Base-by-base conservation (phyloP, 1,140 invertebrate species). In the Eumaeus atala region DNA sequence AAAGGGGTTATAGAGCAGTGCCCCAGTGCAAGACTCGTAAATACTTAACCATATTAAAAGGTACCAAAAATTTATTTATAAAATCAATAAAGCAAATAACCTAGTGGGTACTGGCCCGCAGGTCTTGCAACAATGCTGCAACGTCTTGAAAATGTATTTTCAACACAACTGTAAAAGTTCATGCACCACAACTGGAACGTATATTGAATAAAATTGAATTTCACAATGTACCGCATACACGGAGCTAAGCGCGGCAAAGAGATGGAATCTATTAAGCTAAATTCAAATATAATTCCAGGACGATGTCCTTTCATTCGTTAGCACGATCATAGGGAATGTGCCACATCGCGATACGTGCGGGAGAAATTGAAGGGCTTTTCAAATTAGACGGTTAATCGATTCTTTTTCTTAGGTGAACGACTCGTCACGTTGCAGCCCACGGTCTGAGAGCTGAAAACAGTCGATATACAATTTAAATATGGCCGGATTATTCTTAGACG, bases 361-460 rank as follows among this genome's bases (percentile, higher is more conserved):
- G 40, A 28, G 12, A 17, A 42, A 28, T 18, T 38, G 17, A 52
- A 57, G 40, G 40, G 33, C 49, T 51, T 51, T 53, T 5, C 56
- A 51, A 60, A 42, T 62, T 52, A 36, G 48, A 10, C 42, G 64
- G 33, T 9, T 66, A 56, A 57, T 54, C 51, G 51, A 56, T 52
- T 53, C 60, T 56, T 62, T 67, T 51, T 33, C 48, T 47, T 38
- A 17, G 61, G 59, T 67, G 54, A 70, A 18, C 59, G 62, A 66
- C 62, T 54, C 36, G 59, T 70, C 70, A 73, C 67, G 67, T 73
- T 61, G 44, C 55, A 10, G 8, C 5, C 48, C 67, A 72, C 67
- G 70, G 10, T 59, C 36, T 47, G 34, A 38, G 11, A 40, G 40
- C 56, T 36, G 56, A 54, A 56, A 58, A 44, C 52, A 61, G 37